phyloP scores from a whole-genome alignment of 2,113 vertebrate genomes.

The Sphyrna mokarran region DNA sequence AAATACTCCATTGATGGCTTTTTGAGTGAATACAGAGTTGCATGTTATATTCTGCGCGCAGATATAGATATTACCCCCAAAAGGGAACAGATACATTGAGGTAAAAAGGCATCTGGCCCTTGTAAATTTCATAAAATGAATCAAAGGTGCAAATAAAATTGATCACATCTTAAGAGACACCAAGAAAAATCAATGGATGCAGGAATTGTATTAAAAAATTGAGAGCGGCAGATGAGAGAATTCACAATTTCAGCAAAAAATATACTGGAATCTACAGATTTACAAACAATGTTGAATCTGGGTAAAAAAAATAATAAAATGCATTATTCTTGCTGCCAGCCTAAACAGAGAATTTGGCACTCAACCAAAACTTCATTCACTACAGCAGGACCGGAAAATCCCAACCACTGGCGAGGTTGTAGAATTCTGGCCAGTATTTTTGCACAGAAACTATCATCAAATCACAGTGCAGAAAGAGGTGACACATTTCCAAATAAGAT shows the following conservation, averaged over 20 bases:
- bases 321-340: too few relatives aligned
- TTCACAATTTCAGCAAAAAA: not conserved
- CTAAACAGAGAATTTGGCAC: too few relatives aligned
- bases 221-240: not conserved
- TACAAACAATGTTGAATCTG: not conserved
- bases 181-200: not conserved
- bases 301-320: not conserved
- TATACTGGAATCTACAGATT: not conserved
- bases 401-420: too few relatives aligned
- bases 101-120: not conserved
- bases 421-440: not conserved
- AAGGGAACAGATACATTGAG: not conserved
- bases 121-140: not conserved
- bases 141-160: not conserved
- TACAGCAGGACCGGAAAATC: too few relatives aligned
- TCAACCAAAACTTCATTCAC: too few relatives aligned
- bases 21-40: not conserved
- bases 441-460: conserved; percentile 46
- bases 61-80: not conserved
- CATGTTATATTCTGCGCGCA: not conserved
- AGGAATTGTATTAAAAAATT: not conserved
- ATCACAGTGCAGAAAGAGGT: conserved; percentile 64
- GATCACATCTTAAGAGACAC: not conserved
- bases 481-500: conserved; percentile 54
- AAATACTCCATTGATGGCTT: not conserved